These are phyloP conservation scores for Enteromius paludinosus DNA, from an alignment of 2,797 vertebrate genomes.

Conservation along the genomic window DNA sequence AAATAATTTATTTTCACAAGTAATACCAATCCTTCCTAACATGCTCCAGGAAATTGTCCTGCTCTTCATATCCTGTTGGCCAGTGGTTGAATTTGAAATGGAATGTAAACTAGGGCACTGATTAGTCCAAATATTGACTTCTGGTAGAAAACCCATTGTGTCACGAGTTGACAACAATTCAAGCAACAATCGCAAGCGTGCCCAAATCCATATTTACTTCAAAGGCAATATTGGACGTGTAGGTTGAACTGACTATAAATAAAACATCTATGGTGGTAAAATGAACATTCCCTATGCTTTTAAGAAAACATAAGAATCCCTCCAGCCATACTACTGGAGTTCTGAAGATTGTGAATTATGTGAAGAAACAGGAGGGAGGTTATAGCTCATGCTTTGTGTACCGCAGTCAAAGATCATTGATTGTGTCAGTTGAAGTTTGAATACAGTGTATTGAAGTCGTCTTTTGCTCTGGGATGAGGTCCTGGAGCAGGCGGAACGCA, in stretches of 20 bases:
- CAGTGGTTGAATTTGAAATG: slow-evolving; percentile 36
- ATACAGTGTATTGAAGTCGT: slow-evolving; percentile 11
- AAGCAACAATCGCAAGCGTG: background rate
- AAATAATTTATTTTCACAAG: slow-evolving; percentile 73
- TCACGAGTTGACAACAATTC: slow-evolving; percentile 10
- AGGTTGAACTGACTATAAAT: slow-evolving; percentile 27
- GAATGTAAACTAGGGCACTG: slow-evolving; percentile 41
- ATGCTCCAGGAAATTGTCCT: slow-evolving; percentile 62
- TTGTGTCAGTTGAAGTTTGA: slow-evolving; percentile 24
- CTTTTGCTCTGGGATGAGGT: slow-evolving; percentile 35
- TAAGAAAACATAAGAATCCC: slow-evolving; percentile 26
- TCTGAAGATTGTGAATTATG: slow-evolving; percentile 13
- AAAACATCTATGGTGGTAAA: slow-evolving; percentile 33
- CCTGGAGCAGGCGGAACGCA: slow-evolving; percentile 6
- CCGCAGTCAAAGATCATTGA: slow-evolving; percentile 29
- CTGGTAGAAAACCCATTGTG: slow-evolving; percentile 28
- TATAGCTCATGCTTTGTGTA: slow-evolving; percentile 34
- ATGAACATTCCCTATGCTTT: slow-evolving; percentile 5
- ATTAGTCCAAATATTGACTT: slow-evolving; percentile 27
- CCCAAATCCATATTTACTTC: slow-evolving; percentile 12
- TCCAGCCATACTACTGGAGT: background rate
- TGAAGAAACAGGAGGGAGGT: slow-evolving; percentile 18
- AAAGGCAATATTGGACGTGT: slow-evolving; percentile 33
- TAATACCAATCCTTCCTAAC: slow-evolving; percentile 64
- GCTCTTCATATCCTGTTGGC: slow-evolving; percentile 49